Conservation (phyloP, 2,113 vertebrate genomes). For the Scopus umbretta region DNA sequence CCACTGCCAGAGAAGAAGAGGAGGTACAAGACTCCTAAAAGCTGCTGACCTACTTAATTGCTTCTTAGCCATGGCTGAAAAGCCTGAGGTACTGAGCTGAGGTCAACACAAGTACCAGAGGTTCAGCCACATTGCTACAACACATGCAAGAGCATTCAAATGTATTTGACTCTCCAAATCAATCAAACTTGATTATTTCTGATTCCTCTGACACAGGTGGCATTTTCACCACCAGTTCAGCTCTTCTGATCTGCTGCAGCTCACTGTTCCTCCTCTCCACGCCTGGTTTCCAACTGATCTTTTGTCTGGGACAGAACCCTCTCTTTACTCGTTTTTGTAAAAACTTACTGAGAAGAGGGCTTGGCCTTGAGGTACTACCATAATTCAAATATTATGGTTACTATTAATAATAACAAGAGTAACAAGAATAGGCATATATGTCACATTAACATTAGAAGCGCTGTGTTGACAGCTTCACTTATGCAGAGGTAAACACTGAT, state of each 20-base stretch:
- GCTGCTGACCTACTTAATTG: neutral
- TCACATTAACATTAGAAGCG: neutral
- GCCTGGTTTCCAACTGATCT: neutral
- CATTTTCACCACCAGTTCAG: neutral
- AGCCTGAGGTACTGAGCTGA: neutral
- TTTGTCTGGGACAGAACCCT: neutral
- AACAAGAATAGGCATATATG: neutral
- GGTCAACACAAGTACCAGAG: neutral
- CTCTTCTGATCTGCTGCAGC: neutral
- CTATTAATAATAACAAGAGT: conserved; percentile 1
- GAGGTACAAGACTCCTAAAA: neutral
- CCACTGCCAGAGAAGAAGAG: neutral
- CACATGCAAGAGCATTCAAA: neutral
- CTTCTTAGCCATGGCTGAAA: neutral
- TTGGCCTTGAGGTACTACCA: neutral
- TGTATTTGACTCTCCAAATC: neutral
- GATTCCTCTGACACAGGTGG: neutral
- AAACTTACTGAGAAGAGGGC: neutral
- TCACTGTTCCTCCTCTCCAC: neutral
- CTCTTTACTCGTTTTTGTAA: neutral
- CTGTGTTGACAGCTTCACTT: conserved; percentile 23
- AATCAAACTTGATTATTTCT: neutral
- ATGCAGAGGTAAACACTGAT: neutral
- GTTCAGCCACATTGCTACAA: neutral
- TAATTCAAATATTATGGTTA: conserved; percentile 38